Evolutionary conservation across 2,113 vertebrate species (phyloP), one percentile per base, ranked within the genome.

Genomic region (Deroptyus accipitrinus): DNA sequence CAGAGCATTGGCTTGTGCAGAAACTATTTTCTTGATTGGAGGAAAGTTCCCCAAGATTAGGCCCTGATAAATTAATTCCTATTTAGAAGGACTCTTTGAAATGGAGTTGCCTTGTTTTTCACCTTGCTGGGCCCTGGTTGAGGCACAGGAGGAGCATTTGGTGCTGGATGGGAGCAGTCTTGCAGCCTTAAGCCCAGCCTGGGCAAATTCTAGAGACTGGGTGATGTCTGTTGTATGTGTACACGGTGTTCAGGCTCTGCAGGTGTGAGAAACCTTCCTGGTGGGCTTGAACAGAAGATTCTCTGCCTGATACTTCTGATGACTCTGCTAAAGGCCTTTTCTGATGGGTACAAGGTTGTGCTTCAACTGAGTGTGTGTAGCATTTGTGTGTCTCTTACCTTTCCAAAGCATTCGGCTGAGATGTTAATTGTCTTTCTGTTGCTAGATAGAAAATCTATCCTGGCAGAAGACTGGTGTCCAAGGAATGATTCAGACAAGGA

Each of bases 1-100:
- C 97, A 96, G 96, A 97, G 97, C 96, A 73, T 96, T 96, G 96
- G 94, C 94, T 97, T 97, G 96, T 96, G 94, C 96, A 97, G 85
- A 95, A 86, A 54, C 61, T 84, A 41, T 95, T 68, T 97, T 91
- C 68, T 96, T 86, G 79, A 66, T 86, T 73, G 31, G 94, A 97
- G 94, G 88, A 78, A 87, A 88, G 57, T 66, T 42, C 44, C 87
- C 92, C 93, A 57, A 82, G 94, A 64, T 75, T 93, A 95, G 96
- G 93, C 11, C 95, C 94, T 66, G 79, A 74, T 70, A n/a, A 44
- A 17, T 35, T 46, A 59, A 86, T 93, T 97, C 84, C 74, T 79
- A 6, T 62, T 37, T n/a, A 3, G 20, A 79, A 77, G 83, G 90
- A 81, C 75, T 79, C 96, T 64, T 8, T 49, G 70, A 75, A 75